Evolutionary conservation across 2,888 invertebrate genomes (phyloP).

Genomic region (Liopterus haemorrhoidalis): DNA sequence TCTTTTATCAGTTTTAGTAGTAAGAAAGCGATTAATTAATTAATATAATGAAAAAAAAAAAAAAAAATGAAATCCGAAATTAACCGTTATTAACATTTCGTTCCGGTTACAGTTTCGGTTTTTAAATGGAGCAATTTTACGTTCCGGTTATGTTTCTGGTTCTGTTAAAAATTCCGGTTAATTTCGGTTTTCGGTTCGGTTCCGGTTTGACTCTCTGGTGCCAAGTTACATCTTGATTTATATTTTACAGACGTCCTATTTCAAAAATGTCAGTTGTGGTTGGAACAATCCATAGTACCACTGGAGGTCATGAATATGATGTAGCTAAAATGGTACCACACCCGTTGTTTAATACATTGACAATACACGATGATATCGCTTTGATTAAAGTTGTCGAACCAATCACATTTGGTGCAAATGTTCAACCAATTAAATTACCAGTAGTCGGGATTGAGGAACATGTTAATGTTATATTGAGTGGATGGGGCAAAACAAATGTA

Average conservation of each 20-base stretch:
- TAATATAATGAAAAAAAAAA: no score
- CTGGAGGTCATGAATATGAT: neutral
- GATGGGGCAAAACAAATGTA: neutral
- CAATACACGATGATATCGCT: constrained; percentile 2
- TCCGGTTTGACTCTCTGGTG: no score
- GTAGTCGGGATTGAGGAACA: neutral
- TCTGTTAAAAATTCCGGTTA: no score
- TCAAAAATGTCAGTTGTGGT: neutral
- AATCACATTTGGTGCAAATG: neutral
- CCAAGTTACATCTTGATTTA: no score
- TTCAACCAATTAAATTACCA: constrained; percentile 5
- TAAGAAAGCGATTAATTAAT: no score
- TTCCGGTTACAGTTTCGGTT: no score
- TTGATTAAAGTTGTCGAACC: neutral
- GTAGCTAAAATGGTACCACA: neutral
- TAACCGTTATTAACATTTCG: no score
- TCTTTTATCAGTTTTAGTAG: no score
- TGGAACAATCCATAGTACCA: neutral
- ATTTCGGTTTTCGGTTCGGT: no score
- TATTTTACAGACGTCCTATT: neutral
- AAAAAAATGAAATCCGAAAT: no score
- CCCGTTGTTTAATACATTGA: neutral
- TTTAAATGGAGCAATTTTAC: no score
- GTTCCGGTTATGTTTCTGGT: no score
- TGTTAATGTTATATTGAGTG: neutral